Evolutionary conservation across 2,888 invertebrate species (phyloP).

Genomic region (Netelia inedita): DNA sequence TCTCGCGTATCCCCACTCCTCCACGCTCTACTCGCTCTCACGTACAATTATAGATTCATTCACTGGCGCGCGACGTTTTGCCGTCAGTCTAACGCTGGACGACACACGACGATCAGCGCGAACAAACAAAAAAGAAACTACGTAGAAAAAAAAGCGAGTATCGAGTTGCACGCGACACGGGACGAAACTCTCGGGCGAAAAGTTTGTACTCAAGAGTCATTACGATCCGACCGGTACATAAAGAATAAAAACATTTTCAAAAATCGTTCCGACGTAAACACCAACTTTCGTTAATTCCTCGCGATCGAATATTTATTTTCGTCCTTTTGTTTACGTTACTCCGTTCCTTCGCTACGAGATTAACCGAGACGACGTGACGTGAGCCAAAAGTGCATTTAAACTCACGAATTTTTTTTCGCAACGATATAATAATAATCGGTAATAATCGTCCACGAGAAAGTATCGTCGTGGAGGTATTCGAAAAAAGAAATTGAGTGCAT

Average conservation of each 20-base stretch:
- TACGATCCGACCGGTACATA: too few species aligned
- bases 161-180: neutral
- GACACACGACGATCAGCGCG: conserved; percentile 1
- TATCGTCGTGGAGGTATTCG: neutral
- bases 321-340: neutral
- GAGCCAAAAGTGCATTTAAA: neutral
- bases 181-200: neutral
- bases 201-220: too few species aligned
- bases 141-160: neutral
- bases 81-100: conserved; percentile 71
- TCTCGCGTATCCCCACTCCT: conserved; percentile 14
- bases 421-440: neutral
- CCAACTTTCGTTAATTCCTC: too few species aligned
- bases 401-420: neutral
- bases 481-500: conserved; percentile 26
- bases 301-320: too few species aligned
- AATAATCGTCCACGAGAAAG: neutral
- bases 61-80: conserved; percentile 71
- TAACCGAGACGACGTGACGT: neutral
- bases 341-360: neutral
- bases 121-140: neutral
- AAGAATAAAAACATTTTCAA: too few species aligned
- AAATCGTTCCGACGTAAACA: too few species aligned
- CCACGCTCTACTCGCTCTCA: conserved; percentile 51
- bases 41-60: conserved; percentile 79